Evolutionary conservation across 2,888 invertebrate species (phyloP).

Genomic region (Lithophane semibrunnea): DNA sequence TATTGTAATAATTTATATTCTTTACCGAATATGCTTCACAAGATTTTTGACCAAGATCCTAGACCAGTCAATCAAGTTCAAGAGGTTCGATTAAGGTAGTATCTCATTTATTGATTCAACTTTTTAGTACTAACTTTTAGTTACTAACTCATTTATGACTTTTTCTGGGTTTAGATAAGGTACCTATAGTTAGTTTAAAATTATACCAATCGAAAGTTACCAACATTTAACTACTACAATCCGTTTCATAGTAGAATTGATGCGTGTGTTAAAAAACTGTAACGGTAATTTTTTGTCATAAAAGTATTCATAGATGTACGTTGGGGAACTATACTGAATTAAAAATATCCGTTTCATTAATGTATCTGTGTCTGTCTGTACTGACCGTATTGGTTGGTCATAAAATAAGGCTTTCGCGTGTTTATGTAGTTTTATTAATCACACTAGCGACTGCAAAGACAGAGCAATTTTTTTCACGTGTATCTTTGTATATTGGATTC

Average conservation of each 20-base stretch:
- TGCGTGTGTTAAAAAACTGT: slow-evolving; percentile 44
- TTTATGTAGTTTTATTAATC: slow-evolving; percentile 1
- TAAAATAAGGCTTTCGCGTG: background rate
- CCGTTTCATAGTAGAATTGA: slow-evolving; percentile 21
- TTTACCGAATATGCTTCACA: slow-evolving; percentile 1
- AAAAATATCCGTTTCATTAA: slow-evolving; percentile 9
- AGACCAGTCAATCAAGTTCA: slow-evolving; percentile 20
- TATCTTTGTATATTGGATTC: background rate
- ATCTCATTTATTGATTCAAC: slow-evolving; percentile 2
- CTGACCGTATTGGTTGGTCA: background rate
- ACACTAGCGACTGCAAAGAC: background rate
- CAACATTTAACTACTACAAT: background rate
- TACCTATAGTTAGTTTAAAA: background rate
- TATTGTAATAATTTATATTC: background rate
- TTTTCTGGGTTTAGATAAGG: background rate
- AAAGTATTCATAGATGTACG: slow-evolving; percentile 34
- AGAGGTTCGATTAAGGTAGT: background rate
- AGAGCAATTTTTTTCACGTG: background rate
- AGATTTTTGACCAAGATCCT: background rate
- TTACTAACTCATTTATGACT: background rate
- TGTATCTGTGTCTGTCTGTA: background rate
- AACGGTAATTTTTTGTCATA: slow-evolving; percentile 51
- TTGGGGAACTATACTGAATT: slow-evolving; percentile 18
- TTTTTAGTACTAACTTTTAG: no score
- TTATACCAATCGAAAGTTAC: slow-evolving; percentile 1